phyloP scores from a whole-genome alignment of 2,888 invertebrate species.

The Smittia sp. region DNA sequence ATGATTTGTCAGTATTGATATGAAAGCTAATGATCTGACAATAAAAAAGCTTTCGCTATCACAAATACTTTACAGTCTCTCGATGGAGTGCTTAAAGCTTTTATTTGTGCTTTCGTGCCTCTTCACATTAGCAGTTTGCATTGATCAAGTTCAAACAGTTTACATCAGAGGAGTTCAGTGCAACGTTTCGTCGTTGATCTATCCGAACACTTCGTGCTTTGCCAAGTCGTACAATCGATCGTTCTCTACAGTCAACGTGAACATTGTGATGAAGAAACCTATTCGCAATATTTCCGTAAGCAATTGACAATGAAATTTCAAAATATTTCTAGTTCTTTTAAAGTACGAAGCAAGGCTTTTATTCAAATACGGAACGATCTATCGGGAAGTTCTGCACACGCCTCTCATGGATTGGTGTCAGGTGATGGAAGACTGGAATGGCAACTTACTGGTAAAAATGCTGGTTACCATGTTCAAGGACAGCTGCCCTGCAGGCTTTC shows the following conservation, averaged over 20 bases:
- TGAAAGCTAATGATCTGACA: no score
- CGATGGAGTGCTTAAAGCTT: no score
- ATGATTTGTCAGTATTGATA: no score
- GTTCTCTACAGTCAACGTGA: neutral
- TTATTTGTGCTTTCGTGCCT: no score
- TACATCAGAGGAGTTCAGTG: slow-evolving; percentile 1
- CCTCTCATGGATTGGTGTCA: neutral
- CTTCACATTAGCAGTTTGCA: no score
- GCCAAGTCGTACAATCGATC: slow-evolving; percentile 3
- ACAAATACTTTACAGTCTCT: no score
- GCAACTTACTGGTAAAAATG: neutral
- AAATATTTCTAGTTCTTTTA: no score
- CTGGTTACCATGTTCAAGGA: neutral
- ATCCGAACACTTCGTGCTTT: neutral
- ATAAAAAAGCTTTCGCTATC: no score
- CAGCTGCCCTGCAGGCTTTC: neutral
- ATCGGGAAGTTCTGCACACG: neutral
- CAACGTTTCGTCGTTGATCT: neutral
- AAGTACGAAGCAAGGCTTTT: neutral
- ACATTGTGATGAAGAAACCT: neutral
- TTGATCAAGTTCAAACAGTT: no score
- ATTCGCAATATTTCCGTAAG: no score
- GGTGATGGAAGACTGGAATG: neutral
- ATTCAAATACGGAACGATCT: neutral
- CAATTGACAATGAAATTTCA: no score